Conservation (phyloP, 2,113 vertebrate species). For the Turdus rufiventris region DNA sequence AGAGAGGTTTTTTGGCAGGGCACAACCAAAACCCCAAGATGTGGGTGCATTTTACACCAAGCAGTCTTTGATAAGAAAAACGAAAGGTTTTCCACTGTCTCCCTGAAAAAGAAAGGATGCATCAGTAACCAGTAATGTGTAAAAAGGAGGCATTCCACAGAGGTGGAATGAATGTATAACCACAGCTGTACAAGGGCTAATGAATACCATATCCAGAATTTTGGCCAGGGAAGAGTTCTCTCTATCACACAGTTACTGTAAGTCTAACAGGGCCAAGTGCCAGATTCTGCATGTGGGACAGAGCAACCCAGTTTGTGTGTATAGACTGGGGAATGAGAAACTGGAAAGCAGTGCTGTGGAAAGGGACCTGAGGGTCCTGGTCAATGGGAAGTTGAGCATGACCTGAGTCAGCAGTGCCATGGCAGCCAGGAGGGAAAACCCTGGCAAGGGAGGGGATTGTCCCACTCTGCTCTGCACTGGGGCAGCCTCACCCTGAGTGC, state of each 20-base stretch:
- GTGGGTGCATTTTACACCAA: slow-evolving; percentile 80
- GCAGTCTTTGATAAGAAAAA: slow-evolving; percentile 72
- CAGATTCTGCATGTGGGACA: not conserved
- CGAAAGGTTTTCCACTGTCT: slow-evolving; percentile 80
- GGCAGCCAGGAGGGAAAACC: not conserved
- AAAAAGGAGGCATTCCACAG: not conserved
- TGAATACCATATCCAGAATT: not conserved
- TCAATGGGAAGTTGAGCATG: accelerated
- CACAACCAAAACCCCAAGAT: slow-evolving; percentile 81
- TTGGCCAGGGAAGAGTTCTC: not conserved
- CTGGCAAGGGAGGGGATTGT: not conserved
- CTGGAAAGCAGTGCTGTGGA: accelerated
- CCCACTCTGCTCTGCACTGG: accelerated
- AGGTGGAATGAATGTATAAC: not conserved
- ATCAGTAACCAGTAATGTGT: not conserved
- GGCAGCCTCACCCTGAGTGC: accelerated
- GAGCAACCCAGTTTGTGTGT: not conserved
- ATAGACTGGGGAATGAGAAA: not conserved
- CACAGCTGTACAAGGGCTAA: not conserved
- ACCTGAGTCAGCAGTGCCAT: not conserved
- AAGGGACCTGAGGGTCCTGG: accelerated
- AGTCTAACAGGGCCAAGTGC: not conserved
- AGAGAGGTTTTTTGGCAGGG: slow-evolving; percentile 78
- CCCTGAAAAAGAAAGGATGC: slow-evolving; percentile 52
- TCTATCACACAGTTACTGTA: not conserved